Base-by-base conservation (phyloP, 2,113 vertebrate genomes). In the Daphoenositta chrysoptera region DNA sequence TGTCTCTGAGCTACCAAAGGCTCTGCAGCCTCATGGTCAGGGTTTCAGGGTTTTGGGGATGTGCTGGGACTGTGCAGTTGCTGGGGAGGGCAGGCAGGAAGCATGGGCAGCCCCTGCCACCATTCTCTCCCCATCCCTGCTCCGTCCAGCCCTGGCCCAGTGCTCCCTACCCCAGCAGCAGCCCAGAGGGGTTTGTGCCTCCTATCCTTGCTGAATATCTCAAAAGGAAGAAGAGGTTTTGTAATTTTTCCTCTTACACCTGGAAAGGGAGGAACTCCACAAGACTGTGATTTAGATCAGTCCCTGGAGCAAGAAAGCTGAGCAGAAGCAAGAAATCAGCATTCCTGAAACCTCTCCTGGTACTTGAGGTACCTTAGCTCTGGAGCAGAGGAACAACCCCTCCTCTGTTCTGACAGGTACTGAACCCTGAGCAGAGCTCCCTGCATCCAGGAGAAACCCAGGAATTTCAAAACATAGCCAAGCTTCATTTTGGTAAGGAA, bases 41-140 rank as follows among this genome's bases (percentile, higher is more conserved):
- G 1, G 0, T 6, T 40, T 14, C 31, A 13, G 7, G 23, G 50
- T 18, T 84, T 73, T 1, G 16, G 50, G 40, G 13, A 12, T 0
- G 3, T 2, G 47, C n/a, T 40, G 66, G 30, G 27, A 28, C 11
- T 1, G 15, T 17, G 20, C 4, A 8, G 42, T 8, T 70, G n/a
- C 20, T 40, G 65, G 22, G 51, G 12, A 14, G 22, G 31, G 37
- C 35, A 72, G 50, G 22, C 45, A 68, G 60, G 37, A 66, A 33
- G 18, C 15, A 23, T 28, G 44, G 17, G 10, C 33, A 51, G 22
- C 7, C 18, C 27, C 37, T 50, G 33, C 19, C 60, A 82, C 31
- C 56, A 28, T 68, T 57, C 31, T 15, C n/a, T 71, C 7, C 39
- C 33, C 40, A 18, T 22, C 30, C 30, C 33, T 24, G 11, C 22